Percentiles rank a stretch among this genome's conserved stretches.
These are phyloP conservation scores for Coccyzus lansbergi DNA, from an alignment of 2,797 vertebrate genomes.

Conservation along the genomic window DNA sequence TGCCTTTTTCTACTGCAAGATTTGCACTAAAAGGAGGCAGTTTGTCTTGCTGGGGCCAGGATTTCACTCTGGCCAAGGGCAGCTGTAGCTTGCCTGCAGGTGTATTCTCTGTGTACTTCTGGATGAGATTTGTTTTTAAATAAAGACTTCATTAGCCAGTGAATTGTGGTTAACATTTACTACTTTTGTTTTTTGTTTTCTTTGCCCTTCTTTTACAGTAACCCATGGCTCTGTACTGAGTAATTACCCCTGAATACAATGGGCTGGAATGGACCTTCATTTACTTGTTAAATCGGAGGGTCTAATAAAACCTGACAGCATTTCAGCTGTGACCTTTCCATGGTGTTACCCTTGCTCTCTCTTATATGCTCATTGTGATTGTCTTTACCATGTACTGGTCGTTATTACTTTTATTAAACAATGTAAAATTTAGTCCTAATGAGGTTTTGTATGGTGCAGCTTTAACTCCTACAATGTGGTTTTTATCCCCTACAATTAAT, in stretches of 20 bases:
- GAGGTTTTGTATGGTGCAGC: conserved; percentile 21
- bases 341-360: conserved; percentile 53
- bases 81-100: conserved; percentile 9
- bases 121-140: conserved; percentile 58
- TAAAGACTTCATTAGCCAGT: conserved; percentile 67
- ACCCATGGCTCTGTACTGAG: conserved; percentile 99
- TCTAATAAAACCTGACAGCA: conserved; percentile 71
- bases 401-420: conserved; percentile 53
- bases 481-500: not conserved
- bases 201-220: conserved; percentile 98
- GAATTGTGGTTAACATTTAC: conserved; percentile 76
- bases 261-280: conserved; percentile 85
- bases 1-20: conserved; percentile 37
- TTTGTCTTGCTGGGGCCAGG: conserved; percentile 3
- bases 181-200: conserved; percentile 71
- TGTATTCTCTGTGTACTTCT: conserved; percentile 45
- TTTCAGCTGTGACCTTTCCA: conserved; percentile 66
- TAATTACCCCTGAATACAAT: conserved; percentile 87
- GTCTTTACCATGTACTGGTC: conserved; percentile 39
- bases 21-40: not conserved
- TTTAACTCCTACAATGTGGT: not conserved
- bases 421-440: conserved; percentile 32
- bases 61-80: not conserved
- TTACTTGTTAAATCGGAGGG: conserved; percentile 73
- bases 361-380: conserved; percentile 33